Evolutionary conservation across 2,888 invertebrate genomes (phyloP).

Genomic region (Orchesella flavescens): DNA sequence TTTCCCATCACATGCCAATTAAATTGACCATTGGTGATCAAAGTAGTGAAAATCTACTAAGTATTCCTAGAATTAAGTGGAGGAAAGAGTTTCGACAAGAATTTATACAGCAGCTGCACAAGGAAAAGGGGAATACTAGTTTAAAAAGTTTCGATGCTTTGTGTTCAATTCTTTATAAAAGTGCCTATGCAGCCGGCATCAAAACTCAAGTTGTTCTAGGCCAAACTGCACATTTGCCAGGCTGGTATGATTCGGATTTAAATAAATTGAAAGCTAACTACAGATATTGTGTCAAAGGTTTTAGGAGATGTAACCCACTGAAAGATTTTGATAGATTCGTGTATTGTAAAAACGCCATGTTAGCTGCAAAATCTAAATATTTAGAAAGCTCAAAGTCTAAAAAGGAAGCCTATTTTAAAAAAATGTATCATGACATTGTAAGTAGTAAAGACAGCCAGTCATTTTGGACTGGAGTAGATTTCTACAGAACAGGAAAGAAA

Average conservation of each 20-base stretch:
- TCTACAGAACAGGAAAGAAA: neutral
- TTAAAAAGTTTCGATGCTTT: too few relatives aligned
- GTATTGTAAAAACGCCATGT: neutral
- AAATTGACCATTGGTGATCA: too few relatives aligned
- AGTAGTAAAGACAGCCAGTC: too few relatives aligned
- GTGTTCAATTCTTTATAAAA: neutral
- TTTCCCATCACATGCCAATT: neutral
- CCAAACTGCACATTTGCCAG: too few relatives aligned
- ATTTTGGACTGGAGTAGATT: too few relatives aligned
- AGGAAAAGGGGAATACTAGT: neutral
- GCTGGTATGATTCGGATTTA: conserved; percentile 6
- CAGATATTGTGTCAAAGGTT: neutral
- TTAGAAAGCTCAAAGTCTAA: too few relatives aligned
- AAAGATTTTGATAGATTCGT: neutral
- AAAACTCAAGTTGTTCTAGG: neutral
- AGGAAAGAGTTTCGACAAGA: neutral
- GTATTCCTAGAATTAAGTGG: conserved; percentile 16
- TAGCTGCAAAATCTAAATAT: neutral
- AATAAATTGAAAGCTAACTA: neutral
- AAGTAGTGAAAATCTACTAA: neutral
- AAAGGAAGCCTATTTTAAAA: too few relatives aligned
- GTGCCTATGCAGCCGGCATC: conserved; percentile 8
- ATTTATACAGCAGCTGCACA: neutral
- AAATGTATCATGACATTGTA: too few relatives aligned
- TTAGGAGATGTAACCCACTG: too few relatives aligned